Evolutionary conservation across 2,113 vertebrate species (phyloP), one percentile per base, ranked within the genome.

Genomic region (Excalfactoria chinensis): DNA sequence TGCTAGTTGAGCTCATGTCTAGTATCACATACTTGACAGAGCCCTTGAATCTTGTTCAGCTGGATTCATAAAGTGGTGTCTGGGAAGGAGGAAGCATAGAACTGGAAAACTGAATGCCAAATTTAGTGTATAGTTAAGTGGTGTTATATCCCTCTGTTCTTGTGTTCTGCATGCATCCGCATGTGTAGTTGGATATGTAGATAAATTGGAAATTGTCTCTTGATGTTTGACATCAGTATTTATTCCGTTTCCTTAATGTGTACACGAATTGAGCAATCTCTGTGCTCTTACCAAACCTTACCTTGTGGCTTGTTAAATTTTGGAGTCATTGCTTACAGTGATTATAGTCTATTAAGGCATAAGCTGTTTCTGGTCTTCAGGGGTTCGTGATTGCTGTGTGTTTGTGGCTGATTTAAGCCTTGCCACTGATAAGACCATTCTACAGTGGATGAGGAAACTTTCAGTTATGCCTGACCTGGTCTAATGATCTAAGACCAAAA

Each of bases 321-420:
- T 59, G 41, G 23, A 68, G 43, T 74, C 10, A 18, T 6, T 83
- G 11, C 34, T 51, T 40, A 32, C 5, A 26, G 32, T 21, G 4
- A 7, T 44, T n/a, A 49, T 88, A 82, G 37, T 34, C 16, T 28
- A 41, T 6, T 0, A 0, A 40, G 25, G 7, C 63, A 2, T 23
- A 3, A 62, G n/a, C 41, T 0, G 0, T 59, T 93, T 90, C 7
- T 78, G 67, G 40, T 21, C 37, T 23, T 4, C 21, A 7, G 0
- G 3, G 15, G 23, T 34, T 90, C 23, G 21, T 21, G 34, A 21
- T 19, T 53, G 26, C 12, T 41, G 21, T 40, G 12, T 6, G 5
- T 62, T 49, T 74, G 13, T 72, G 37, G 34, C 34, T 26, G 11
- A 0, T 21, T 53, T 58, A 55, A 44, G 30, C 48, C 23, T 48